Evolutionary conservation across 2,888 invertebrate genomes (phyloP).

Genomic region (Apoderus coryli): DNA sequence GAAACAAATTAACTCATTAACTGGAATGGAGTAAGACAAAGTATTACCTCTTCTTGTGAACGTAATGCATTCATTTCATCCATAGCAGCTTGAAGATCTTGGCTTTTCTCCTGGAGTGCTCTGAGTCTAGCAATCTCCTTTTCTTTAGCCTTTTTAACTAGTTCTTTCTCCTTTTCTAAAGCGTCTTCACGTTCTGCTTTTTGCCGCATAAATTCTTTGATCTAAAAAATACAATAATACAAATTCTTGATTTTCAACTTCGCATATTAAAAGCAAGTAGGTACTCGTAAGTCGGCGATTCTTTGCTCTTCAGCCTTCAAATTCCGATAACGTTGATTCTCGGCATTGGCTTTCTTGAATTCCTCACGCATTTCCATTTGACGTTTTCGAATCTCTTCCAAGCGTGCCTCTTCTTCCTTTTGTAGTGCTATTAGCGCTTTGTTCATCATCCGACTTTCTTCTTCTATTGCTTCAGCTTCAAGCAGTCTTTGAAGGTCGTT

Average conservation of each 20-base stretch:
- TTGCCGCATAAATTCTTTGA: conserved; percentile 45
- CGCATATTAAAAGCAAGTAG: conserved; percentile 3
- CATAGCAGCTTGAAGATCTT: conserved; percentile 34
- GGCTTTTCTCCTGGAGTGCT: conserved; percentile 38
- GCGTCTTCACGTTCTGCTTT: conserved; percentile 46
- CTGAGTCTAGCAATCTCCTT: conserved; percentile 40
- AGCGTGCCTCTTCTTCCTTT: conserved; percentile 45
- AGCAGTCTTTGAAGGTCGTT: conserved; percentile 38
- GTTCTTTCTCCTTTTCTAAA: conserved; percentile 37
- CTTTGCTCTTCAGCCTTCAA: conserved; percentile 50
- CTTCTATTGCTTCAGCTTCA: conserved; percentile 51
- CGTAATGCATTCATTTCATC: conserved; percentile 39
- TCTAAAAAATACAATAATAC: conserved; percentile 23
- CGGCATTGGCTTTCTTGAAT: conserved; percentile 45
- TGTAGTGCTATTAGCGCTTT: conserved; percentile 48
- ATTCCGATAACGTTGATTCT: conserved; percentile 43
- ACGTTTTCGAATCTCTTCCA: conserved; percentile 38
- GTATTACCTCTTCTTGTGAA: conserved; percentile 37
- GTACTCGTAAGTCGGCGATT: conserved; percentile 45
- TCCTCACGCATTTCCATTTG: conserved; percentile 42
- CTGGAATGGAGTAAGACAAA: neutral
- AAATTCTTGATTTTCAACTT: too few species aligned
- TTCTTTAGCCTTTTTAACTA: conserved; percentile 44
- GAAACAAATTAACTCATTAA: neutral
- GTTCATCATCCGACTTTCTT: conserved; percentile 49